These are phyloP conservation scores for Trichogramma evanescens DNA, from an alignment of 2,888 invertebrate species.

Conservation along the genomic window DNA sequence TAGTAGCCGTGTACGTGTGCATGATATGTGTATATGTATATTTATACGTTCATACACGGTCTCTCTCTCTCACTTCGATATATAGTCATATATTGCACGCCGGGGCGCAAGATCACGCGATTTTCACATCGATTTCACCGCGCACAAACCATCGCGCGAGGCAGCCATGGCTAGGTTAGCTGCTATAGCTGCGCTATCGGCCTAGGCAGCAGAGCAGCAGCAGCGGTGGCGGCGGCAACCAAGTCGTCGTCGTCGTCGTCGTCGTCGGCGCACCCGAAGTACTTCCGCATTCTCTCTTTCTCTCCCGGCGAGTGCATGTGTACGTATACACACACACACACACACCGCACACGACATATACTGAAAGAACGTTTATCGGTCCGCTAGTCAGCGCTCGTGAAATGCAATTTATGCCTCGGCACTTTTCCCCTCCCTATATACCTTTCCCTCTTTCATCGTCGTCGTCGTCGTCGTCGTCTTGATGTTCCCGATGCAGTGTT, in stretches of 20 bases:
- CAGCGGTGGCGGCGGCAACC: constrained; percentile 16
- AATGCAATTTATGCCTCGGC: constrained; percentile 29
- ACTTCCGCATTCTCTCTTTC: constrained; percentile 29
- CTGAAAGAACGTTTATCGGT: constrained; percentile 25
- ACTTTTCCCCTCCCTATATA: constrained; percentile 20
- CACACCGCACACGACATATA: no score
- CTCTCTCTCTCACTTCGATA: background rate
- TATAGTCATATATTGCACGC: constrained; percentile 11
- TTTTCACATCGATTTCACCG: constrained; percentile 33
- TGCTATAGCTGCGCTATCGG: constrained; percentile 5
- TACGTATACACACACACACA: background rate
- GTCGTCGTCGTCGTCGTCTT: no score
- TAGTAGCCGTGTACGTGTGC: no score
- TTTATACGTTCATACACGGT: no score
- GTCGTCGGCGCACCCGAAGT: constrained; percentile 22
- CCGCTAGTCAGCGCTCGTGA: constrained; percentile 28
- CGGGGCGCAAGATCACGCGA: constrained; percentile 30
- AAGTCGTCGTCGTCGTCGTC: no score
- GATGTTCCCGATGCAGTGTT: no score
- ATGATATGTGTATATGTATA: no score
- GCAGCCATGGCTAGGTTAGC: constrained; percentile 6
- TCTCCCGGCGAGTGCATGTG: background rate
- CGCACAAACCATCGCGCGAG: background rate
- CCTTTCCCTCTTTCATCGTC: background rate
- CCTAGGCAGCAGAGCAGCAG: background rate